Evolutionary conservation across 2,888 invertebrate species (phyloP), one percentile per base, ranked within the genome.

Genomic region (Ophion slaviceki): DNA sequence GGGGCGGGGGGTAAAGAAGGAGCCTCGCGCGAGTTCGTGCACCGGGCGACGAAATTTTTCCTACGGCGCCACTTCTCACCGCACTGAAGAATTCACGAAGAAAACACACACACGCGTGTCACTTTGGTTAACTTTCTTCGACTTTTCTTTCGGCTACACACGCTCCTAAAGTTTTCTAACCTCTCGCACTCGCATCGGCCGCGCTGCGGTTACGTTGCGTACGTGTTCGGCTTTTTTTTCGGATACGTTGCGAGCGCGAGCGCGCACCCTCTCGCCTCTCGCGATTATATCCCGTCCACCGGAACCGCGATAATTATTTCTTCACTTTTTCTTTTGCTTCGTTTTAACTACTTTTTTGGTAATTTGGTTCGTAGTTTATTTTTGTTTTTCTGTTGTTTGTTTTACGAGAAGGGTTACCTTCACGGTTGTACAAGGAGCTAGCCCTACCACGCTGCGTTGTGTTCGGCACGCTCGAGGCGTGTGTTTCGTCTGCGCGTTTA

Each of bases 401-500:
- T 71, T 57, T 10, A 45, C 20, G 6, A n/a, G 68, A 70, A 47
- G 68, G 71, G n/a, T 71, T 32, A 57, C 28, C 57, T 57, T 72
- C 72, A 72, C 72, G 36, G 32, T 72, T 72, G 11, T 72, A 11
- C 59, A 59, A 70, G 47, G 45, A 68, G 8, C 59, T 32, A n/a
- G 36, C 20, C 53, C 24, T 11, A 57, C 57, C 59, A 72, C 72
- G 36, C 20, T 53, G 76, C 76, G 78, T 68, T 68, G 32, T 24
- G 68, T 59, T 68, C 68, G 77, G 68, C 78, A 78, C 78, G 78
- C 78, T 78, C 67, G 78, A 78, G 68, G 78, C 78, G 78, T 78
- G 78, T 78, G 68, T 78, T 61, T 78, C 68, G 78, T 78, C 59
- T 70, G 78, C 78, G 59, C 78, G 59, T 77, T 53, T 57, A 59